Base-by-base conservation (phyloP, 2,888 invertebrate species). In the Hypomecis punctinalis region DNA sequence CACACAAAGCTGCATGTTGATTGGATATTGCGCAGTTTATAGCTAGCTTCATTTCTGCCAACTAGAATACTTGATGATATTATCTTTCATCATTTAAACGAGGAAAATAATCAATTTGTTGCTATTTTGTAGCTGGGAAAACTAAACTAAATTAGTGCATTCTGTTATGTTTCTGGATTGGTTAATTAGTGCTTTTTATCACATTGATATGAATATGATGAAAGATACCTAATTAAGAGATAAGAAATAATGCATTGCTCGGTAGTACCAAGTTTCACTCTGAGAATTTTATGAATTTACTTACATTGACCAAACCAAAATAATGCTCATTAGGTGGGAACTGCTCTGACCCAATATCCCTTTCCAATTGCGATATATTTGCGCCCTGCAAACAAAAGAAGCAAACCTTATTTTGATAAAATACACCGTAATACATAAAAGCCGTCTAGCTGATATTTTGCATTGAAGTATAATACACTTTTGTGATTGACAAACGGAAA, bases 271-370 rank as follows among this genome's bases (percentile, higher is more conserved):
- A 23, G 23, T 23, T 23, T 23, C 23, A 2, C 23, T 23, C 23
- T 23, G 23, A 49, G 56, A 35, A 55, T 48, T 35, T 58, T 47
- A 58, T 8, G 6, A 58, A 45, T 63, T 67, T 77, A 95, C 97
- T 96, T 94, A 99, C 98, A 95, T 99, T 99, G 73, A 99, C 99
- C 92, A 99, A 95, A 85, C 99, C 99, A 94, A 99, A 99, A 92
- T 99, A 99, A 92, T 99, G 99, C 89, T 99, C 99, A 92, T 99
- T 99, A 71, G 98, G 97, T 82, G 99, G 99, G 93, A 99, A 98
- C 88, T 98, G 98, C 93, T 99, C 99, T 80, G 98, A 96, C 84
- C 99, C 99, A 88, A 99, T 99, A 94, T 99, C 99, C 94, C 98
- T 97, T 95, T 99, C 99, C 92, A 99, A 94, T 93, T 99, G 99